Evolutionary conservation across 1,140 invertebrate species (phyloP), one percentile per base, ranked within the genome.

Genomic region (Brachystomella parvula): DNA sequence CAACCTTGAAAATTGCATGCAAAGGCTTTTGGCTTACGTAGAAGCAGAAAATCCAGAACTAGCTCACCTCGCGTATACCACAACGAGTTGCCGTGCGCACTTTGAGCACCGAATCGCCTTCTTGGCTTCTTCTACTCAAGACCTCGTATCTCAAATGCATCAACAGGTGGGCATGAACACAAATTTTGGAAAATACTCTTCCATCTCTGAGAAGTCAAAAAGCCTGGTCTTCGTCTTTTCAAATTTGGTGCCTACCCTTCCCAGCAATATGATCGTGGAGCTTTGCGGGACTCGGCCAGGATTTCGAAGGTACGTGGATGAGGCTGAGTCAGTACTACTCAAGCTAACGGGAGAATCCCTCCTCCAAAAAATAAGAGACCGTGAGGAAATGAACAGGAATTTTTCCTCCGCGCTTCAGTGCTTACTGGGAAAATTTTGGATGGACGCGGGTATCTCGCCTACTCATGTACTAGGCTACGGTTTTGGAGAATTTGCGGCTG

Each of bases 401-500:
- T 47, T 57, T 19, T 35, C 61, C 6, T 63, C 64, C 44, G 19
- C 49, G 15, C 35, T 59, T 0, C 61, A 68, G 32, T 68, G 59
- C 35, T 32, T 62, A 0, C 31, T 63, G 0, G 44, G 47, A 3
- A 64, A 64, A 29, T n/a, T 68, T 6, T 68, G 66, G 66, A 35
- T 60, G 35, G 57, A 32, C 49, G 33, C 33, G 29, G 66, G 66
- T 17, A 44, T 64, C 0, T 17, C 3, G 24, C 62, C 66, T 0
- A 56, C 49, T 24, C 53, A n/a, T 35, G 62, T 68, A 0, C 24
- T 68, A 12, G 66, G 66, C 0, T 33, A 63, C 21, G 61, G 66
- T 12, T 39, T 60, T 17, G 66, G 66, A 47, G 66, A 68, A 53
- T 64, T 68, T 32, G 35, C 56, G 9, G 61, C 66, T 2, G 66